phyloP scores from a whole-genome alignment of 2,888 invertebrate species.

The Perizoma affinitatum region DNA sequence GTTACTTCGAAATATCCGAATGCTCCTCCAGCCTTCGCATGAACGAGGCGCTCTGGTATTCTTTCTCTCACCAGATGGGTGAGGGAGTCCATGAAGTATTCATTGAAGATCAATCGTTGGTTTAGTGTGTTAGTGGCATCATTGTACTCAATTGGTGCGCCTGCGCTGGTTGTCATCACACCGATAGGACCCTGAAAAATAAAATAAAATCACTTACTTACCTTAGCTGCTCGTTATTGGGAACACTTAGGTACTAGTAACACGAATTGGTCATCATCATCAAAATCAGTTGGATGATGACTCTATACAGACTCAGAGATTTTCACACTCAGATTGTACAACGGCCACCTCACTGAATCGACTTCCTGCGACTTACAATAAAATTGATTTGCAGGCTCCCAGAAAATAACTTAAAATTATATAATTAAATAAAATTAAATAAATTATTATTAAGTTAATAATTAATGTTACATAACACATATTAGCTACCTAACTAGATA shows the following conservation, averaged over 20 bases:
- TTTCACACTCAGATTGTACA: no score
- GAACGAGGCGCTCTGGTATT: conserved; percentile 95
- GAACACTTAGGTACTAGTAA: neutral
- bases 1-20: conserved; percentile 94
- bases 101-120: conserved; percentile 90
- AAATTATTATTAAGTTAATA: no score
- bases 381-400: no score
- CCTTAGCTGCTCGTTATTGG: neutral
- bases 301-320: no score
- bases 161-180: conserved; percentile 88
- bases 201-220: neutral
- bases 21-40: conserved; percentile 96
- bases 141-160: conserved; percentile 89
- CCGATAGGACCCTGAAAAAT: conserved; percentile 74
- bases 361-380: no score
- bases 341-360: no score
- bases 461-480: no score
- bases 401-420: no score
- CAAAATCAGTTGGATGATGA: no score
- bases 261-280: no score
- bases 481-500: no score
- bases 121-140: conserved; percentile 88
- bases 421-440: no score
- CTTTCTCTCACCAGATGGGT: conserved; percentile 93
- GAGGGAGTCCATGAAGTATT: conserved; percentile 88